Evolutionary conservation across 1,140 invertebrate genomes (phyloP).

Genomic region (Drosophila elegans): DNA sequence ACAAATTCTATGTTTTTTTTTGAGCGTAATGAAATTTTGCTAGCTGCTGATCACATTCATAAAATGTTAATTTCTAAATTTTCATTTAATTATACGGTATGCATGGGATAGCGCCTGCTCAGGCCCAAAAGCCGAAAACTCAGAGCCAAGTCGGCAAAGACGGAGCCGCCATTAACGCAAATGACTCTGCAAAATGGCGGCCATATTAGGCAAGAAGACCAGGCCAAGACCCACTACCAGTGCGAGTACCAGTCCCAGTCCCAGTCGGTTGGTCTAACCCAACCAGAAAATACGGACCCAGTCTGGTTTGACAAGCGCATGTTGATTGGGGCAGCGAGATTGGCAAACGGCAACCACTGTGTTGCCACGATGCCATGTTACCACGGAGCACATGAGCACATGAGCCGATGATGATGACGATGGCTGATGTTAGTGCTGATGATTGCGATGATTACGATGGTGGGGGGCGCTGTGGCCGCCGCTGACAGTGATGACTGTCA

Average conservation of each 20-base stretch:
- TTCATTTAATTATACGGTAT: constrained; percentile 44
- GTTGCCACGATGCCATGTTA: constrained; percentile 8
- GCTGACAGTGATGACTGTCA: constrained; percentile 84
- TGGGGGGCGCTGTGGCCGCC: constrained; percentile 35
- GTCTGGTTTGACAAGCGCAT: constrained; percentile 69
- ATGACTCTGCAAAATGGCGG: constrained; percentile 83
- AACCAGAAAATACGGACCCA: constrained; percentile 54
- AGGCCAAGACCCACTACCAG: constrained; percentile 12
- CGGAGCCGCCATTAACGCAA: constrained; percentile 78
- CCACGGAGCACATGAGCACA: constrained; percentile 19
- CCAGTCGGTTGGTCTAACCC: constrained; percentile 35
- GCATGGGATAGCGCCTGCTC: constrained; percentile 12
- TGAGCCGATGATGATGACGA: constrained; percentile 22
- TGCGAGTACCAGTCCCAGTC: neutral
- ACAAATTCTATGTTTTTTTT: no score
- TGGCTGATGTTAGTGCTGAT: constrained; percentile 7
- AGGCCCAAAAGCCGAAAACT: constrained; percentile 8
- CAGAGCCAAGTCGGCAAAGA: constrained; percentile 30
- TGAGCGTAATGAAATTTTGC: neutral
- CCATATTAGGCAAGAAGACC: constrained; percentile 73
- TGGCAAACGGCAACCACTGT: constrained; percentile 60
- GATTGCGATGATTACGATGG: constrained; percentile 21
- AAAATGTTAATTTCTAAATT: constrained; percentile 51
- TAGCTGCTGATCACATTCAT: constrained; percentile 3
- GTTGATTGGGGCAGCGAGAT: constrained; percentile 80